Evolutionary conservation across 2,888 invertebrate genomes (phyloP).

Genomic region (Epicampocera succincta): DNA sequence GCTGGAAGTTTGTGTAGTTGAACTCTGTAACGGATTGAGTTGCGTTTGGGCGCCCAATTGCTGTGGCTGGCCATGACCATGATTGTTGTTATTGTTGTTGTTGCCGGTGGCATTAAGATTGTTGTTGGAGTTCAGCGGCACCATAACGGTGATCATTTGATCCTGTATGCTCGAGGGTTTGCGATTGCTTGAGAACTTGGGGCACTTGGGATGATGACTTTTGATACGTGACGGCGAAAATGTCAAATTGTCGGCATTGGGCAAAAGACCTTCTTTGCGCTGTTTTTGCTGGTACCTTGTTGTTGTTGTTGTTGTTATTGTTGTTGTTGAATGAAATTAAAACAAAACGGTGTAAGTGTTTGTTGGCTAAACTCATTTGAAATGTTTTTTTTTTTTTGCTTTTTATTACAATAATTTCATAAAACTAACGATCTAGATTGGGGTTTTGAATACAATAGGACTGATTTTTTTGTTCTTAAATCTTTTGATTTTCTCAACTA

Average conservation of each 20-base stretch:
- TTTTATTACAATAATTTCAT: constrained; percentile 28
- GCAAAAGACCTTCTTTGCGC: constrained; percentile 80
- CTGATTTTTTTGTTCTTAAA: constrained; percentile 1
- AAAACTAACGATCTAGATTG: constrained; percentile 47
- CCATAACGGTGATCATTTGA: constrained; percentile 82
- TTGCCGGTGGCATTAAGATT: constrained; percentile 74
- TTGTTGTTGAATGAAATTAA: constrained; percentile 21
- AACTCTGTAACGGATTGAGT: constrained; percentile 62
- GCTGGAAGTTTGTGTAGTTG: constrained; percentile 61
- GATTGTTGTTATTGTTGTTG: constrained; percentile 71
- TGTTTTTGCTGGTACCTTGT: constrained; percentile 81
- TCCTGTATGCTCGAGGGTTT: constrained; percentile 81
- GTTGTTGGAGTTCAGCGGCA: constrained; percentile 80
- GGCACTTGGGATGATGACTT: constrained; percentile 81
- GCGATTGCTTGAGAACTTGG: constrained; percentile 78
- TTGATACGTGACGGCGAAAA: constrained; percentile 82
- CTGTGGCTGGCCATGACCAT: constrained; percentile 66
- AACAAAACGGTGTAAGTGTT: constrained; percentile 37
- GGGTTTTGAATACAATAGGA: constrained; percentile 33
- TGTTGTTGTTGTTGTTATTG: constrained; percentile 62
- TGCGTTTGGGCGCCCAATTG: constrained; percentile 62
- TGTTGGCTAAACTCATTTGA: neutral
- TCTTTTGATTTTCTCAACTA: constrained; percentile 14
- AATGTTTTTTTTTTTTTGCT: neutral
- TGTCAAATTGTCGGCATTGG: constrained; percentile 81